phyloP scores from a whole-genome alignment of 2,113 vertebrate species.

The Pangasianodon gigas region DNA sequence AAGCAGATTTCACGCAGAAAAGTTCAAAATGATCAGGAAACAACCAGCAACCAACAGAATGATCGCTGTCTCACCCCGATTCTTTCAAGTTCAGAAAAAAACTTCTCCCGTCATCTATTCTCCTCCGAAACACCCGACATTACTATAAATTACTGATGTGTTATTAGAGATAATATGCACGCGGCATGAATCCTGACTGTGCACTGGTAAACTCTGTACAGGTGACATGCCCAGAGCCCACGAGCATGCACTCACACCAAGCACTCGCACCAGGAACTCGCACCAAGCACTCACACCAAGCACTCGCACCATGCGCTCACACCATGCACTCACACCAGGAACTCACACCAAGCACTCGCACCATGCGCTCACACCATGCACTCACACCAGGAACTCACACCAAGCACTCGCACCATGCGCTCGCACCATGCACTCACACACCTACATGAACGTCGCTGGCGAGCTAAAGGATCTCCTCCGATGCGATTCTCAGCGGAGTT shows the following conservation, averaged over 20 bases:
- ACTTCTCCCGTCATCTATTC: background rate
- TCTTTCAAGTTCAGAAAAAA: background rate
- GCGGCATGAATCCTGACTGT: background rate
- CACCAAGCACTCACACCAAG: too few relatives aligned
- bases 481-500: conserved; percentile 36
- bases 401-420: too few relatives aligned
- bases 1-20: background rate
- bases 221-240: background rate
- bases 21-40: background rate
- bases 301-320: too few relatives aligned
- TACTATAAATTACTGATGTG: background rate
- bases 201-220: background rate
- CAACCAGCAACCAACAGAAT: background rate
- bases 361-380: too few relatives aligned
- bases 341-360: too few relatives aligned
- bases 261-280: too few relatives aligned
- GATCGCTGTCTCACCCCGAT: background rate
- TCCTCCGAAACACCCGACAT: background rate
- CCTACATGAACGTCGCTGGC: conserved; percentile 35
- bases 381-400: too few relatives aligned
- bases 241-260: conserved; percentile 18
- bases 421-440: background rate
- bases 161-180: background rate
- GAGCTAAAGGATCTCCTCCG: conserved; percentile 14
- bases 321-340: too few relatives aligned